Evolutionary conservation across 2,113 vertebrate species (phyloP).

Genomic region (pig (Sus scrofa)): DNA sequence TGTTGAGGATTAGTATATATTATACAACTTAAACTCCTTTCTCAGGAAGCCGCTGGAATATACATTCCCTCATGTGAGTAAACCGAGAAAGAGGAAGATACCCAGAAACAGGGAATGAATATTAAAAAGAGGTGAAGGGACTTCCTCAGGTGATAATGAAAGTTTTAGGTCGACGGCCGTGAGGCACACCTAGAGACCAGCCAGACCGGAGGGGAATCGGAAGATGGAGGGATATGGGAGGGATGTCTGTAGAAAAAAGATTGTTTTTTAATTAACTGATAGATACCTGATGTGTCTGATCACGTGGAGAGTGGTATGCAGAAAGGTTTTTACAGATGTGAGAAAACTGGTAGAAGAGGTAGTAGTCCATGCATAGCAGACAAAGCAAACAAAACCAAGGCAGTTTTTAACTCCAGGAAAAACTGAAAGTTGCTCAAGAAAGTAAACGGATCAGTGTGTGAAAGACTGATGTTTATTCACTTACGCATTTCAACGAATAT

Average conservation of each 20-base stretch:
- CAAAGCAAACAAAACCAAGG: slow-evolving; percentile 18
- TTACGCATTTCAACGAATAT: slow-evolving; percentile 33
- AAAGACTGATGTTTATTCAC: background rate
- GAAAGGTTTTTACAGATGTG: background rate
- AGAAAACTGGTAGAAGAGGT: slow-evolving; percentile 2
- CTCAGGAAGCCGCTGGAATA: background rate
- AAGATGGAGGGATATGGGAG: background rate
- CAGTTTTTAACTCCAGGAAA: slow-evolving; percentile 20
- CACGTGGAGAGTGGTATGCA: background rate
- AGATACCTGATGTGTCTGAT: background rate
- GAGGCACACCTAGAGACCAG: background rate
- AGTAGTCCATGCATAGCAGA: background rate
- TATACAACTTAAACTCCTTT: slow-evolving; percentile 20
- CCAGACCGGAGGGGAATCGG: background rate
- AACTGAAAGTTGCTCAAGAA: slow-evolving; percentile 29
- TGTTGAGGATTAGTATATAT: background rate
- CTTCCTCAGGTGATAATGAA: background rate
- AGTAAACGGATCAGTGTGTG: background rate
- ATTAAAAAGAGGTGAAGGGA: slow-evolving; percentile 1
- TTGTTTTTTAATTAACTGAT: background rate
- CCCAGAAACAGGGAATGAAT: background rate
- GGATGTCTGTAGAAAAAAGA: background rate
- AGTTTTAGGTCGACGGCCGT: background rate
- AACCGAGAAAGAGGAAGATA: background rate
- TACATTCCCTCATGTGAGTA: background rate